Percentiles rank a stretch among this genome's conserved stretches.
Conservation (phyloP, 2,888 invertebrate species). For the Acanthosepion pharaonis region DNA sequence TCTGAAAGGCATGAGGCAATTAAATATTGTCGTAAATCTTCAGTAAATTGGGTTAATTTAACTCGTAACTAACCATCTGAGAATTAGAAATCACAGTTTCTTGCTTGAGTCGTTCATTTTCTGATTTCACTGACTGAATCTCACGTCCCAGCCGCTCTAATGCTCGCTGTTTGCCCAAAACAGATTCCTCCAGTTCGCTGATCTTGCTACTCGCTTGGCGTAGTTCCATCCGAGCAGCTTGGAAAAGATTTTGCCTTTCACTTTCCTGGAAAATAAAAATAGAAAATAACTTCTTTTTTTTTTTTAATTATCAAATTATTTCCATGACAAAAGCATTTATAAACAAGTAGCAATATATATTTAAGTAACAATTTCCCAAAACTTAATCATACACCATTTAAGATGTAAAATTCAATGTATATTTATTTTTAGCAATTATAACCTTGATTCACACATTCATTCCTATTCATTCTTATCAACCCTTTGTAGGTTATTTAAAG, state of each 20-base stretch:
- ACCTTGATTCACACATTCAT: too few relatives aligned
- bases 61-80: not conserved
- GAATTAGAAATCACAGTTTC: slow-evolving; percentile 4
- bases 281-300: not conserved
- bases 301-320: too few relatives aligned
- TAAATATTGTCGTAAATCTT: too few relatives aligned
- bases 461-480: too few relatives aligned
- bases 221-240: slow-evolving; percentile 51
- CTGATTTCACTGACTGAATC: slow-evolving; percentile 54
- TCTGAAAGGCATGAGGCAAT: too few relatives aligned
- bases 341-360: too few relatives aligned
- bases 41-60: too few relatives aligned
- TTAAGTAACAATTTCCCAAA: too few relatives aligned
- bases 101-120: slow-evolving; percentile 60
- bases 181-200: slow-evolving; percentile 64
- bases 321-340: not conserved
- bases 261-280: not conserved
- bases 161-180: slow-evolving; percentile 65
- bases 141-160: slow-evolving; percentile 55
- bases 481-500: too few relatives aligned
- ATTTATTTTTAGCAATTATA: too few relatives aligned
- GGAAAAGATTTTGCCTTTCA: not conserved
- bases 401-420: too few relatives aligned
- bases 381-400: too few relatives aligned
- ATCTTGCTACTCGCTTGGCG: slow-evolving; percentile 58